phyloP scores from a whole-genome alignment of 2,888 invertebrate species.

The Chloroclystis v-ata region DNA sequence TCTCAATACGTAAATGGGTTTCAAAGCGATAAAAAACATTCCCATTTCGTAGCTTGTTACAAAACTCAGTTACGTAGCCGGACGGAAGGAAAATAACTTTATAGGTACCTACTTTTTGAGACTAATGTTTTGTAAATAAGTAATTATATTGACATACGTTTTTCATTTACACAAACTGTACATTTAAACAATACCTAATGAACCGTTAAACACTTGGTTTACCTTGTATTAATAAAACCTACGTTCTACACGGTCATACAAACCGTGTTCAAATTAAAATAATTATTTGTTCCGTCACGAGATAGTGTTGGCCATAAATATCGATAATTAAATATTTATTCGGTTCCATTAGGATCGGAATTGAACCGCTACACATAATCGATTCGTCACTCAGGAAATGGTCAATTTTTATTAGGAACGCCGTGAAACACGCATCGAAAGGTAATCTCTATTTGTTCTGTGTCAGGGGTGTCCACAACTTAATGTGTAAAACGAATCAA shows the following conservation, averaged over 20 bases:
- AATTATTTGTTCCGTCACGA: slow-evolving; percentile 59
- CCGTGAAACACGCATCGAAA: slow-evolving; percentile 67
- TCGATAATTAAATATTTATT: slow-evolving; percentile 74
- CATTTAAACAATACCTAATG: background rate
- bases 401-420: slow-evolving; percentile 56
- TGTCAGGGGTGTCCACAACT: slow-evolving; percentile 31
- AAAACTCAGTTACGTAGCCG: too few species aligned
- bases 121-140: too few species aligned
- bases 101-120: background rate
- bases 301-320: slow-evolving; percentile 62
- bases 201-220: background rate
- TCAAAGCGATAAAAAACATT: too few species aligned
- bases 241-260: slow-evolving; percentile 9
- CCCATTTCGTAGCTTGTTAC: too few species aligned
- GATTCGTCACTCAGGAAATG: slow-evolving; percentile 68
- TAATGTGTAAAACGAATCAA: too few species aligned
- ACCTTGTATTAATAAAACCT: slow-evolving; percentile 1
- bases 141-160: too few species aligned
- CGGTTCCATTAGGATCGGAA: slow-evolving; percentile 65
- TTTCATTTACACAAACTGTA: too few species aligned
- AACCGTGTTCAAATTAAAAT: slow-evolving; percentile 52
- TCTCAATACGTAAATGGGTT: too few species aligned
- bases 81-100: background rate
- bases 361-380: slow-evolving; percentile 60
- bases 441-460: slow-evolving; percentile 62